Evolutionary conservation across 2,888 invertebrate genomes (phyloP), one percentile per base, ranked within the genome.

Genomic region (Leucozona laternaria): DNA sequence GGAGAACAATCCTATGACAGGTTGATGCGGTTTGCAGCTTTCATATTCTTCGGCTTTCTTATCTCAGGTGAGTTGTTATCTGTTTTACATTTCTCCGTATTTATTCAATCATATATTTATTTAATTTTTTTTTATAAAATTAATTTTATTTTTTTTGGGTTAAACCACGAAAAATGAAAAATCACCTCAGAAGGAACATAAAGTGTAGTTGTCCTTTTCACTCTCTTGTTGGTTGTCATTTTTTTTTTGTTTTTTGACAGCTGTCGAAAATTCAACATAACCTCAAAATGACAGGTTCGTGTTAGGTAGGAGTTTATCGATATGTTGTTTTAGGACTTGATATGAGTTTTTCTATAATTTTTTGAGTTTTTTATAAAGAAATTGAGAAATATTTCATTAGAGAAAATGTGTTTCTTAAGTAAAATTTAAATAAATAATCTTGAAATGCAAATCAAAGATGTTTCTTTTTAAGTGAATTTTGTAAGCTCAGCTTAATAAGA

Each of bases 181-280:
- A 68, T 68, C 60, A 76, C 17, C 20, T 15, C 10, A 11, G 20
- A 22, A 15, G 20, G 40, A 40, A 17, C 68, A 58, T 22, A 10
- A 31, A 17, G 10, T 53, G 3, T 48, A 13, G 25, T 71, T 17
- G 55, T 50, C 37, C 37, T 22, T 75, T 64, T 81, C 50, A 22
- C 73, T 79, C 75, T 45, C 8, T 62, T 11, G 7, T 20, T 48
- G 20, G n/a, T 45, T 86, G 82, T 86, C 86, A 82, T 31, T 80
- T 72, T 48, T 57, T 71, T 84, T 76, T 37, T 60, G 15, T 40
- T 62, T 64, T 78, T 66, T 86, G 86, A 86, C 86, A 86, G 86
- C 86, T 75, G 82, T 81, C 81, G 62, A 58, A 68, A 64, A 28
- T 53, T 62, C 17, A 71, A 64, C 82, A 60, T 86, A 86, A 86